phyloP scores from a whole-genome alignment of 2,797 vertebrate genomes.

The Falco concolor region DNA sequence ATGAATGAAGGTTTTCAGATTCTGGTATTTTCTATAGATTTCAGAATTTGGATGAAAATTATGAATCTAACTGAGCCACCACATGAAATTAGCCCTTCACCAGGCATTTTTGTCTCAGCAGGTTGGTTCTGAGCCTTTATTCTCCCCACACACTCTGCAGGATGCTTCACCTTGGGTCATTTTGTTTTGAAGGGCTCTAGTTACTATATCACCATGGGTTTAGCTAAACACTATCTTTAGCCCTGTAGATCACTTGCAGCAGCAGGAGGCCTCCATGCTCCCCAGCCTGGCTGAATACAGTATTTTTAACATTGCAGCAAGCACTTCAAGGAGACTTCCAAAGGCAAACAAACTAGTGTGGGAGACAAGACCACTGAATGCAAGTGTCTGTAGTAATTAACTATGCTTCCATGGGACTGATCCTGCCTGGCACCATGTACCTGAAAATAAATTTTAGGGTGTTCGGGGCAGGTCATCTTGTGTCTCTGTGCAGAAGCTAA shows the following conservation, averaged over 20 bases:
- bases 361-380: neutral
- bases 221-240: slow-evolving; percentile 43
- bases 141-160: neutral
- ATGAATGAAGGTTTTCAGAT: neutral
- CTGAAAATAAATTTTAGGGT: neutral
- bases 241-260: neutral
- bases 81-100: neutral
- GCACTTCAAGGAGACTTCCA: slow-evolving; percentile 38
- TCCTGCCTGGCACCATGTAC: neutral
- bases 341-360: neutral
- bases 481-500: neutral
- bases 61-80: neutral
- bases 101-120: neutral
- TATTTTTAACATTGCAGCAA: slow-evolving; percentile 1
- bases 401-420: neutral
- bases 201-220: neutral
- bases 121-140: neutral
- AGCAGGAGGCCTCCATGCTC: neutral
- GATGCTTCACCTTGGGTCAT: neutral
- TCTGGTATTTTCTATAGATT: neutral
- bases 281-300: neutral
- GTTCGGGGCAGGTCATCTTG: neutral
- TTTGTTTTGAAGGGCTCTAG: slow-evolving; percentile 26
- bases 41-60: neutral
- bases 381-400: neutral